Conservation (phyloP, 2,113 vertebrate species). For the Phrynocephalus versicolor region DNA sequence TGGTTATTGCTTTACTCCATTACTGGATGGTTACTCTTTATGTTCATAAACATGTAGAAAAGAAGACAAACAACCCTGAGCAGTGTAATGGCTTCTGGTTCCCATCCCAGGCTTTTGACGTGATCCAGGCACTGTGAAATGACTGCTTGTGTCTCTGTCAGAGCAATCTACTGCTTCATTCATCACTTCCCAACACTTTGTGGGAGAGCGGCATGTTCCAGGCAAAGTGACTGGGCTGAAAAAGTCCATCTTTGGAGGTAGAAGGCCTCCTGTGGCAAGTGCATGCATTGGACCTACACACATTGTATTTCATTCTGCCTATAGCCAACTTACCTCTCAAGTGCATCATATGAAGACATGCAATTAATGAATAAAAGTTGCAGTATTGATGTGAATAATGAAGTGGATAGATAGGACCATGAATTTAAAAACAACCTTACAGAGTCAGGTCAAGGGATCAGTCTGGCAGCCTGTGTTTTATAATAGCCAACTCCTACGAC, state of each 20-base stretch:
- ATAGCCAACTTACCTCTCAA: not conserved
- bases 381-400: not conserved
- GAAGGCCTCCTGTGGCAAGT: not conserved
- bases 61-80: constrained; percentile 7
- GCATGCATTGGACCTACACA: not conserved
- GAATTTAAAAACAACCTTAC: not conserved
- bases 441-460: not conserved
- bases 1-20: not conserved
- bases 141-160: constrained; percentile 22
- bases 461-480: not conserved
- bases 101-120: not conserved
- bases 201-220: constrained; percentile 7
- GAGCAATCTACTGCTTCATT: constrained; percentile 20
- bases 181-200: constrained; percentile 24
- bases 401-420: not conserved
- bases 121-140: constrained; percentile 24
- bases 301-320: not conserved
- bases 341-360: not conserved
- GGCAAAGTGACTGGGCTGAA: not conserved
- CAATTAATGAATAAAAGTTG: not conserved
- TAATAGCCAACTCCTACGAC: not conserved
- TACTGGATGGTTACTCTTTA: constrained; percentile 2
- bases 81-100: constrained; percentile 7
- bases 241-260: constrained; percentile 5
- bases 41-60: constrained; percentile 8